phyloP scores from a whole-genome alignment of 2,113 vertebrate genomes.

The Amazona vittata region DNA sequence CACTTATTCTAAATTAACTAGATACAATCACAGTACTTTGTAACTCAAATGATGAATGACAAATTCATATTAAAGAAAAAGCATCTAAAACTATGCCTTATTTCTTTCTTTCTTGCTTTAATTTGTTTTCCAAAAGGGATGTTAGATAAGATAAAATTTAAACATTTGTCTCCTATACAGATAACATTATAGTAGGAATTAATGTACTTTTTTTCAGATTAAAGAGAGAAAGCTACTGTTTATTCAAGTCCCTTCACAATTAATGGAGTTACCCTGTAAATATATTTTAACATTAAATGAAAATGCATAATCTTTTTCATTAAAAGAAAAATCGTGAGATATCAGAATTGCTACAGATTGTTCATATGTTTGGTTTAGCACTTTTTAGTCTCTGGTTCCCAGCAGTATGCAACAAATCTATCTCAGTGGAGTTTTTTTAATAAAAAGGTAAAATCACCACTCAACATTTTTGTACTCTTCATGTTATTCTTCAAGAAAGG shows the following conservation, averaged over 20 bases:
- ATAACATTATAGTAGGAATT: neutral
- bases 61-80: neutral
- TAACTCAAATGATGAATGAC: neutral
- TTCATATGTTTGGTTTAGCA: neutral
- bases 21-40: neutral
- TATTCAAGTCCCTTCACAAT: neutral
- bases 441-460: neutral
- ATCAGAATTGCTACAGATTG: neutral
- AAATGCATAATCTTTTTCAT: neutral
- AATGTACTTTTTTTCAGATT: neutral
- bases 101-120: neutral
- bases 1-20: slow-evolving; percentile 15
- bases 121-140: neutral
- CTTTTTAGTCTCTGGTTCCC: neutral
- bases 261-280: neutral
- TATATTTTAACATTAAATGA: neutral
- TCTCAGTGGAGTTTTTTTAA: neutral
- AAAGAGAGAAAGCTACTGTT: neutral
- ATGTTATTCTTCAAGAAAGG: neutral
- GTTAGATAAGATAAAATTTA: neutral
- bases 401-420: neutral
- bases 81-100: neutral
- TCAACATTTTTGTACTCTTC: neutral
- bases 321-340: neutral
- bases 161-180: neutral